Conservation (phyloP, 2,888 invertebrate species). For the Alviniconcha strummeri region DNA sequence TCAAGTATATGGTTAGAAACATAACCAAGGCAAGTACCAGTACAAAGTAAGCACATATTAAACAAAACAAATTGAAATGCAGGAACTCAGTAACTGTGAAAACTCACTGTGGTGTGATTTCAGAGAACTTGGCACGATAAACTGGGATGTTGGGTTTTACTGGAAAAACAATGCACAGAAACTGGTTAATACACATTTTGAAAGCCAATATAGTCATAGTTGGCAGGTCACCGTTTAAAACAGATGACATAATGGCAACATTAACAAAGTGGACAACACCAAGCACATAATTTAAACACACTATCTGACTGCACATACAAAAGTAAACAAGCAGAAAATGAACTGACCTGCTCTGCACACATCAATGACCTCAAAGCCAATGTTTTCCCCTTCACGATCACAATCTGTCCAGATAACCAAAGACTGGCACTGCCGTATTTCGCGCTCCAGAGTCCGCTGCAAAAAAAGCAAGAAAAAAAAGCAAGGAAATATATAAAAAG, state of each 20-base stretch:
- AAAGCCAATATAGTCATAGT: no score
- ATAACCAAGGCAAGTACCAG: no score
- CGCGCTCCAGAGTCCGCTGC: slow-evolving; percentile 74
- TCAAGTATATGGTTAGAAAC: no score
- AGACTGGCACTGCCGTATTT: slow-evolving; percentile 74
- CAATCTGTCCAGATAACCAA: slow-evolving; percentile 99
- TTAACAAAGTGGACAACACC: no score
- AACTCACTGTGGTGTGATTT: slow-evolving; percentile 85
- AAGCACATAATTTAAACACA: no score
- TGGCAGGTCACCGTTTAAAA: no score
- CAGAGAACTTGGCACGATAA: slow-evolving; percentile 93
- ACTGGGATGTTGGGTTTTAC: slow-evolving; percentile 73
- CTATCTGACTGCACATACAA: no score
- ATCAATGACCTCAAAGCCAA: slow-evolving; percentile 96
- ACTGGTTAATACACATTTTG: no score
- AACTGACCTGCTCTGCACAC: slow-evolving; percentile 82
- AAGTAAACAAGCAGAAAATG: neutral
- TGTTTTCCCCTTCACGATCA: slow-evolving; percentile 99
- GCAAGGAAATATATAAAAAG: no score
- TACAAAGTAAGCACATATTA: neutral
- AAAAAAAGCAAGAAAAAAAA: neutral
- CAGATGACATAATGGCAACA: no score
- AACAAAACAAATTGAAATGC: neutral
- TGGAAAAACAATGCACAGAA: slow-evolving; percentile 45
- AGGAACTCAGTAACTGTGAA: neutral